These are phyloP conservation scores for Chelonus formosanus DNA, from an alignment of 2,888 invertebrate species.

Conservation along the genomic window DNA sequence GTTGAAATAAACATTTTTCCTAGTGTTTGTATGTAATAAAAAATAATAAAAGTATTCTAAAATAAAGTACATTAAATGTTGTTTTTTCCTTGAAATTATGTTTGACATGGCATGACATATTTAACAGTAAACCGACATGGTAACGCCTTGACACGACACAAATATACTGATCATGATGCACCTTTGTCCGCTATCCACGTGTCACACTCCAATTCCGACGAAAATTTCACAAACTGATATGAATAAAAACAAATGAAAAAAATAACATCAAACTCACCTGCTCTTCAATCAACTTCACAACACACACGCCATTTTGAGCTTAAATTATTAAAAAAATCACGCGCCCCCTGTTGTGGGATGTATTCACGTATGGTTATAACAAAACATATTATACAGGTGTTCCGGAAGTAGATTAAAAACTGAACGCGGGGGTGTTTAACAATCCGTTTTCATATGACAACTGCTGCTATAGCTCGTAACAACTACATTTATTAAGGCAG, in stretches of 20 bases:
- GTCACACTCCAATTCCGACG: conserved; percentile 23
- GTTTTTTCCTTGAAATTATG: conserved; percentile 6
- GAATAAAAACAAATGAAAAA: conserved; percentile 33
- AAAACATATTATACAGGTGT: conserved; percentile 35
- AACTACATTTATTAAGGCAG: conserved; percentile 9
- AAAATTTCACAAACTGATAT: conserved; percentile 11
- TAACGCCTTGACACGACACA: conserved; percentile 30
- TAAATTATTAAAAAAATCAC: conserved; percentile 46
- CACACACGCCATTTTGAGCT: conserved; percentile 57
- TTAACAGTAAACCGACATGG: conserved; percentile 30
- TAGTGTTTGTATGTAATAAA: neutral
- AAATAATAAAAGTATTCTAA: neutral
- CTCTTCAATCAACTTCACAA: conserved; percentile 46
- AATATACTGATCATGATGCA: conserved; percentile 21
- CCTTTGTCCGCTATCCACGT: conserved; percentile 17
- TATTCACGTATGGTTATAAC: conserved; percentile 28
- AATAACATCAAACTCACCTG: conserved; percentile 50
- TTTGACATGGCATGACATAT: conserved; percentile 32
- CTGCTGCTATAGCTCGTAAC: conserved; percentile 14
- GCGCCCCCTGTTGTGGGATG: conserved; percentile 40
- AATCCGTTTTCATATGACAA: conserved; percentile 27
- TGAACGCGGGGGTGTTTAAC: conserved; percentile 22
- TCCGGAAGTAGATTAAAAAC: conserved; percentile 35
- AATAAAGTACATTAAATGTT: conserved; percentile 1
- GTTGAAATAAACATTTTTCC: neutral